phyloP scores from a whole-genome alignment of 2,113 vertebrate genomes.

The Cavia porcellus region DNA sequence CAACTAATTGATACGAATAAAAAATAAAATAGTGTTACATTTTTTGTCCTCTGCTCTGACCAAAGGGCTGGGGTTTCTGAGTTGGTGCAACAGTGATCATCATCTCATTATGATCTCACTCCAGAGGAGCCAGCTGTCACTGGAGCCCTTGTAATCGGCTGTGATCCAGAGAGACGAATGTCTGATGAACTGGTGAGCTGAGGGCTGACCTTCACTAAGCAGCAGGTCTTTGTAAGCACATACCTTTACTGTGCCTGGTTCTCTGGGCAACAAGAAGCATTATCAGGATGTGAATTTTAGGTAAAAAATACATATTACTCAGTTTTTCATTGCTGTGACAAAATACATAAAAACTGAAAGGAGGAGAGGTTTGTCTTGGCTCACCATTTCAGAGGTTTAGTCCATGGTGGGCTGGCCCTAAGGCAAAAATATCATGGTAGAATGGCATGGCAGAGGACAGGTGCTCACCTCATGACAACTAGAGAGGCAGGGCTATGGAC shows the following conservation, averaged over 20 bases:
- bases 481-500: not conserved
- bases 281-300: not conserved
- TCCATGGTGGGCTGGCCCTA: not conserved
- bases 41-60: not conserved
- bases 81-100: not conserved
- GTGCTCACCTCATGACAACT: not conserved
- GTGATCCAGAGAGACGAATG: not conserved
- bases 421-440: not conserved
- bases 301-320: not conserved
- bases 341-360: not conserved
- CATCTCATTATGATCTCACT: not conserved
- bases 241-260: not conserved
- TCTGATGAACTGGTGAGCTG: not conserved
- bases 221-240: not conserved
- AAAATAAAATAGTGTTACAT: too few relatives aligned
- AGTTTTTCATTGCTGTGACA: not conserved
- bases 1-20: not conserved
- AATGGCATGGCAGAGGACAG: not conserved
- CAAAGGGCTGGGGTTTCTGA: not conserved
- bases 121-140: fast-evolving
- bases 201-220: not conserved
- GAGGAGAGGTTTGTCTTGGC: not conserved
- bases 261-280: not conserved
- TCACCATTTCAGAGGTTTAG: not conserved
- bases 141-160: not conserved